Base-by-base conservation (phyloP, 2,113 vertebrate genomes). In the Rhipidura dahli region DNA sequence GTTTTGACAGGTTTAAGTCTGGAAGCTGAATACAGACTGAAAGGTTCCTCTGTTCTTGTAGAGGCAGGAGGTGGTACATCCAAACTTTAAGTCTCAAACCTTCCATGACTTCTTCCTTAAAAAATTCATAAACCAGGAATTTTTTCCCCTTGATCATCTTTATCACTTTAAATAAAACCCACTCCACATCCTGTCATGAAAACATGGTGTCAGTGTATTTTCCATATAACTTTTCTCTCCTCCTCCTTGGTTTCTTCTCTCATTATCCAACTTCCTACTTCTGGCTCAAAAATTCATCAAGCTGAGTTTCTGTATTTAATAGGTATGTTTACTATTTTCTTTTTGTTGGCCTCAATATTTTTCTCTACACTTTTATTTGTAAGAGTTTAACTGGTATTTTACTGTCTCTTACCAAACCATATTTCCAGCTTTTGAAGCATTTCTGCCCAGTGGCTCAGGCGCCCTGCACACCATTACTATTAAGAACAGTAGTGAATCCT, bases 1-100 rank as follows among this genome's bases (percentile, higher is more conserved):
- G 44, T 44, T 95, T 83, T 94, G 91, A 75, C 95, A 96, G 51
- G 83, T 92, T 80, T 94, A 77, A 95, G 68, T 90, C 96, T 96
- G 95, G 87, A 87, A 93, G 83, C 63, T 66, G 57, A 39, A 50
- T 10, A 20, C 2, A 4, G 66, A 91, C 44, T 75, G 71, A 85
- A 94, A 93, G 71, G 47, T 76, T 93, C 51, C 89, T 89, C 79
- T 89, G 65, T 83, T 28, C 27, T 92, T 65, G 45, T 7, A 75
- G 76, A 35, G 33, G 71, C 76, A 94, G 71, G 54, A 5, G 3
- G 28, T 27, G 28, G 35, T 66, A 60, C 37, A 35, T 88, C 80
- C 86, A 87, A 86, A 71, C 16, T 57, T 71, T 40, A 71, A 71
- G 54, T 19, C 45, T 95, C 92, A 90, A 78, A 94, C 13, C 44